Evolutionary conservation across 2,888 invertebrate species (phyloP).

Genomic region (Gryllus longicercus): DNA sequence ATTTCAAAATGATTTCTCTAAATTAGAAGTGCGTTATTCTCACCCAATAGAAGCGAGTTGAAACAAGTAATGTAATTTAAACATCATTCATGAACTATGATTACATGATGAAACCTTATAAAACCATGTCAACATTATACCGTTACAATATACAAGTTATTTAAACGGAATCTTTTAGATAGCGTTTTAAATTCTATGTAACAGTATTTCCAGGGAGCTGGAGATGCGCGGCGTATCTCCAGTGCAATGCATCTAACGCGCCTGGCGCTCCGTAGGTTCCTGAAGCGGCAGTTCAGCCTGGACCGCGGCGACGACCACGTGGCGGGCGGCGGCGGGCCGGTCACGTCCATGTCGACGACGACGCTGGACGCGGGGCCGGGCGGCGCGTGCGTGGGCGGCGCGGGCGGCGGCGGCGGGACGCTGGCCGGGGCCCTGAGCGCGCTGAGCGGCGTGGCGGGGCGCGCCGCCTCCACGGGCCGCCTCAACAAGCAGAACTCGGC

Average conservation of each 20-base stretch:
- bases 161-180: too few species aligned
- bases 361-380: constrained; percentile 22
- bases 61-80: too few species aligned
- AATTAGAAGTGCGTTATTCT: too few species aligned
- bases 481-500: constrained; percentile 66
- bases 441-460: not conserved
- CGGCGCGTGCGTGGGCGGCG: not conserved
- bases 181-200: too few species aligned
- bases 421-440: not conserved
- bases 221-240: not conserved
- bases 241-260: not conserved
- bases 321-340: constrained; percentile 44
- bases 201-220: too few species aligned
- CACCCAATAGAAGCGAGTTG: too few species aligned
- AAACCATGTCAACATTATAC: too few species aligned
- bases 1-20: too few species aligned
- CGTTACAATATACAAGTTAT: too few species aligned
- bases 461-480: constrained; percentile 32
- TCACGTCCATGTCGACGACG: constrained; percentile 35
- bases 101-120: too few species aligned
- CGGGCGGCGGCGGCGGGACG: not conserved
- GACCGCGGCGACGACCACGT: constrained; percentile 60
- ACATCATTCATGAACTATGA: too few species aligned
- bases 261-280: constrained; percentile 48
- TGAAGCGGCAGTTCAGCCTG: constrained; percentile 66